Conservation (phyloP, 2,888 invertebrate genomes). For the Microctonus hyperodae region DNA sequence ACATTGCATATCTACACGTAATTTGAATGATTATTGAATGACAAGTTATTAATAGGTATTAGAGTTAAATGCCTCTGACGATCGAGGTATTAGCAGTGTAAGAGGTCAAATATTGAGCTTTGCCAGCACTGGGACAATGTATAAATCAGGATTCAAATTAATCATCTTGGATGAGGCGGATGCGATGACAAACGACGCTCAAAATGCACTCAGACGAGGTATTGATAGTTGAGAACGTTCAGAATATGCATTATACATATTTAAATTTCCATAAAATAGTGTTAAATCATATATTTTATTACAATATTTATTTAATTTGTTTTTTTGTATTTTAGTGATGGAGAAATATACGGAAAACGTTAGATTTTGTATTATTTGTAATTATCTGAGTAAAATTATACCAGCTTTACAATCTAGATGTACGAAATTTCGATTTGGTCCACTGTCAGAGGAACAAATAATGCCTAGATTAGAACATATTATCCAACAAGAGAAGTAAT, state of each 20-base stretch:
- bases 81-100: slow-evolving; percentile 95
- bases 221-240: slow-evolving; percentile 36
- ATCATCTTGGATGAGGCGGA: slow-evolving; percentile 99
- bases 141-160: slow-evolving; percentile 91
- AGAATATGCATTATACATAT: not conserved
- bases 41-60: slow-evolving; percentile 70
- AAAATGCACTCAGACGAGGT: slow-evolving; percentile 96
- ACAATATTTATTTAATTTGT: slow-evolving; percentile 6
- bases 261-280: not conserved
- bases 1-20: slow-evolving; percentile 8
- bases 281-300: not conserved
- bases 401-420: slow-evolving; percentile 98
- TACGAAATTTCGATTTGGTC: slow-evolving; percentile 95
- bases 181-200: slow-evolving; percentile 99
- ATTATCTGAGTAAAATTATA: slow-evolving; percentile 97
- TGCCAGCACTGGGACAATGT: slow-evolving; percentile 95
- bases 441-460: slow-evolving; percentile 85
- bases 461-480: slow-evolving; percentile 87
- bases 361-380: slow-evolving; percentile 98
- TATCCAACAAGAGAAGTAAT: slow-evolving; percentile 80
- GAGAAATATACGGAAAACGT: slow-evolving; percentile 99
- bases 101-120: slow-evolving; percentile 93
- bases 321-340: slow-evolving; percentile 73
- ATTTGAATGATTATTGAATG: slow-evolving; percentile 25
- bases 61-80: slow-evolving; percentile 97